phyloP scores from a whole-genome alignment of 2,888 invertebrate genomes.

The Camponotus fellah region DNA sequence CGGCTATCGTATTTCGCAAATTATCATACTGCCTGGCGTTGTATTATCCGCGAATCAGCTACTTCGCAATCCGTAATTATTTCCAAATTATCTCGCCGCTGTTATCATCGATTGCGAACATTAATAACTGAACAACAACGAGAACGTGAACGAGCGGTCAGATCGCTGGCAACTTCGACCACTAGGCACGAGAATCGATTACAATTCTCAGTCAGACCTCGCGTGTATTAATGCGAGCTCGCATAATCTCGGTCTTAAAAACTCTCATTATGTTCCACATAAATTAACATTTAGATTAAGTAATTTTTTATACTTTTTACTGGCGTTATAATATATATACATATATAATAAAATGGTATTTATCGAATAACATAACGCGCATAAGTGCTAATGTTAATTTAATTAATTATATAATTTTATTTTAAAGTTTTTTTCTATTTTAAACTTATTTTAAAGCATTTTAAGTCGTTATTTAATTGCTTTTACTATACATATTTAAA shows the following conservation, averaged over 20 bases:
- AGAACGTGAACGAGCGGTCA: conserved; percentile 25
- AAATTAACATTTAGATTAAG: background rate
- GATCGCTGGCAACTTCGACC: background rate
- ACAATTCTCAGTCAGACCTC: background rate
- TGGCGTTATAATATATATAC: background rate
- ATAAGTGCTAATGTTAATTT: background rate
- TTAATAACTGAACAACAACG: conserved; percentile 51
- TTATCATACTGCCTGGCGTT: conserved; percentile 32
- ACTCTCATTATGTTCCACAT: background rate
- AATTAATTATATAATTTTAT: background rate
- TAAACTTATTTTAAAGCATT: too few relatives aligned
- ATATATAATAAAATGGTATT: background rate
- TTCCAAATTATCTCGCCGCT: conserved; percentile 38
- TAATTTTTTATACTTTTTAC: background rate
- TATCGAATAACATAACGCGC: background rate
- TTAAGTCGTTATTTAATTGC: background rate
- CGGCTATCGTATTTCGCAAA: conserved; percentile 43
- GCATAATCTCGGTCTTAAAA: conserved; percentile 21
- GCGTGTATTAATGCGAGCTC: conserved; percentile 24
- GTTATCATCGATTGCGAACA: conserved; percentile 40
- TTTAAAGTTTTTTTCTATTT: background rate
- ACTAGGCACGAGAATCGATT: conserved; percentile 32
- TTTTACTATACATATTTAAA: background rate
- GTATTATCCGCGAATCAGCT: conserved; percentile 45
- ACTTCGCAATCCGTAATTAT: conserved; percentile 47